Evolutionary conservation across 2,797 vertebrate species (phyloP).

Genomic region (Chiloscyllium punctatum): DNA sequence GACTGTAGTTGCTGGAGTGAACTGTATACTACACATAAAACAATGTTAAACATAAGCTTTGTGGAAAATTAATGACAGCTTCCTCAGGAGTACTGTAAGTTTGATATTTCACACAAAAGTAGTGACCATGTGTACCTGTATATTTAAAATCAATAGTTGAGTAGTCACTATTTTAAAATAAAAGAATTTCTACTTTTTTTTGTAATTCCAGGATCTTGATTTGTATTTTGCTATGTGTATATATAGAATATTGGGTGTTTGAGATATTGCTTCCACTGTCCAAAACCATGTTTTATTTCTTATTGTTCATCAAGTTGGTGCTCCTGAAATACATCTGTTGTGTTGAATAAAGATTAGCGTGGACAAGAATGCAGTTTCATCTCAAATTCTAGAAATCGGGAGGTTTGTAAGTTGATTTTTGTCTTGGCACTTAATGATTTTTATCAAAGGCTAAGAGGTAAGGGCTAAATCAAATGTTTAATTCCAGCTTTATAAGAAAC

Average conservation of each 20-base stretch:
- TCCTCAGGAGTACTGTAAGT: neutral
- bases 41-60: neutral
- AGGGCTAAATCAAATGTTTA: neutral
- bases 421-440: no score
- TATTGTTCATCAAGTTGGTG: neutral
- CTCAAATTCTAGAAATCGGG: neutral
- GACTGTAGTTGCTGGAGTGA: neutral
- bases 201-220: slow-evolving; percentile 2
- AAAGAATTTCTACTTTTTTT: slow-evolving; percentile 19
- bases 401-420: neutral
- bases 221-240: slow-evolving; percentile 35
- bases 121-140: neutral
- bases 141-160: slow-evolving; percentile 27
- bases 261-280: neutral
- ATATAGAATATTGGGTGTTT: neutral
- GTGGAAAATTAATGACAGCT: neutral
- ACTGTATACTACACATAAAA: neutral
- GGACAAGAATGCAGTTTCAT: neutral
- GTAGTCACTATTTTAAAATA: slow-evolving; percentile 27
- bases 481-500: neutral
- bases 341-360: neutral
- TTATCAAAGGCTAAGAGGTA: neutral
- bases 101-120: neutral
- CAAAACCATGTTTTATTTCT: neutral
- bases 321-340: neutral